Evolutionary conservation across 2,888 invertebrate genomes (phyloP), one percentile per base, ranked within the genome.

Genomic region (Lepidocyrtoides sp.): DNA sequence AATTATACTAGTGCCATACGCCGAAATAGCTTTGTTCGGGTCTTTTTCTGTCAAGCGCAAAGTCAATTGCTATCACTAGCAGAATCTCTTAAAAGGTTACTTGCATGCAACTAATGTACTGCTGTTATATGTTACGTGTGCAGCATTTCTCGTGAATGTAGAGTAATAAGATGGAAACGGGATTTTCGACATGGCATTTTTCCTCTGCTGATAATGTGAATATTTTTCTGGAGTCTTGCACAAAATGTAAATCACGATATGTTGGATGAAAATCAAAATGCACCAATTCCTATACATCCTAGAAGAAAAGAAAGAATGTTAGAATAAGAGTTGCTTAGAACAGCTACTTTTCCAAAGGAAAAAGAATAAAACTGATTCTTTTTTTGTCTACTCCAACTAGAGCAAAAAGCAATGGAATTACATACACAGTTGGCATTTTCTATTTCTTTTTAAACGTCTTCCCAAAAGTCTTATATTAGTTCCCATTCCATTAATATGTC

Each of bases 201-300:
- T 60, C 5, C n/a, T 36, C 36, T 63, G n/a, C 26, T 60, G 60
- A 60, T 60, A 17, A 60, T 60, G 60, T 60, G 60, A 60, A 26
- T 12, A 60, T 60, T 5, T 60, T 26, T n/a, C 51, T 54, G 51
- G 51, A 54, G 17, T 54, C 51, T 54, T 12, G 17, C 17, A 60
- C 26, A 10, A 69, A 32, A 36, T 69, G 69, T 32, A 69, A 69
- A 69, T 69, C 69, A 69, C 26, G 17, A 4, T 20, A 23, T 41
- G 20, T 72, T 72, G 72, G 44, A 72, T 10, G 20, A 20, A 23
- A 72, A 41, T 44, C 72, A 72, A 72, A 72, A 44, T 72, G 72
- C 44, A 44, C 5, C 23, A 51, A 75, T n/a, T 32, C 17, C 48
- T 41, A 12, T 23, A 2, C 0, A 2, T 10, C 36, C 1, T 32